Evolutionary conservation across 2,113 vertebrate genomes (phyloP).

Genomic region (Macaca nemestrina): DNA sequence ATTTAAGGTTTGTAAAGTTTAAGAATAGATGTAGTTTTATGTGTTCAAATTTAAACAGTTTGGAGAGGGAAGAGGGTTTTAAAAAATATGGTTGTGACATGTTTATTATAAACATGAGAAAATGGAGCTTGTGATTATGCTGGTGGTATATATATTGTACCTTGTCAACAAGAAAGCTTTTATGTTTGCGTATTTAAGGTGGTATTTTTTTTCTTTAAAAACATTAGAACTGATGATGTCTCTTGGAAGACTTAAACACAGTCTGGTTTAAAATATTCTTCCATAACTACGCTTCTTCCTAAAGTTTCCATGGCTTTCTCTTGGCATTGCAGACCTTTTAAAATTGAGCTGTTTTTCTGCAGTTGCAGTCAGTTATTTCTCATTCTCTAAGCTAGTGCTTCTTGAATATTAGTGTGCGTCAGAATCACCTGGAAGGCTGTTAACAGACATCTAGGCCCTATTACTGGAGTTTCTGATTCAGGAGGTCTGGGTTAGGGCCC

Average conservation of each 20-base stretch:
- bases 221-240: conserved; percentile 54
- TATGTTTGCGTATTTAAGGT: conserved; percentile 18
- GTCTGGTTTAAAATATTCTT: conserved; percentile 29
- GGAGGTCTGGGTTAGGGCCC: no score
- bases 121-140: background rate
- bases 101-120: conserved; percentile 52
- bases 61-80: conserved; percentile 55
- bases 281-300: background rate
- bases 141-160: conserved; percentile 32
- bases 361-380: background rate
- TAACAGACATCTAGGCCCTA: background rate
- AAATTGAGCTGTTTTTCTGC: background rate
- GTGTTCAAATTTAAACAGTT: conserved; percentile 59
- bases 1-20: conserved; percentile 58
- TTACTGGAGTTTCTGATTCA: background rate
- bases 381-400: background rate
- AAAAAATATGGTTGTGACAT: conserved; percentile 39
- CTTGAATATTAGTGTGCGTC: background rate
- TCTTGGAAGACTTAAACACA: conserved; percentile 52
- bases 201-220: conserved; percentile 53
- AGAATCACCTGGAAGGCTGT: background rate
- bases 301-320: background rate
- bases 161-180: conserved; percentile 69
- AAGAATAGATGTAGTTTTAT: conserved; percentile 27
- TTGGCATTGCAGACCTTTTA: background rate